Percentiles rank a stretch among this genome's conserved stretches.
phyloP scores from a whole-genome alignment of 2,797 vertebrate species.

The Aplochiton taeniatus region DNA sequence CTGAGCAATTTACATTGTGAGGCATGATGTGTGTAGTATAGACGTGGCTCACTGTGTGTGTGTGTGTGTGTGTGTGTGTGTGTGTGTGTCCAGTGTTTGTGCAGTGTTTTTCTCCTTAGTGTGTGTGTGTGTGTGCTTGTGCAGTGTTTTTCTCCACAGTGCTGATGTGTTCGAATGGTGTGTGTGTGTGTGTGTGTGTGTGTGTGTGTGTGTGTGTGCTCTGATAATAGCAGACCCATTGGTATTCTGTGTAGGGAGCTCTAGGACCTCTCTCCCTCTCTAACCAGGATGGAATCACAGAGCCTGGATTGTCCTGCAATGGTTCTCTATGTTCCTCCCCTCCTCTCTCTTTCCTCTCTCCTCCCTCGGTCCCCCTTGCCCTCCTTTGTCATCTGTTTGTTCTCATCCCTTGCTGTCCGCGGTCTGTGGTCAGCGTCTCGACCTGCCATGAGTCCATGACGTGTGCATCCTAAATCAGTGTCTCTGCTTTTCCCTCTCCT shows the following conservation, averaged over 20 bases:
- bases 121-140: constrained; percentile 33
- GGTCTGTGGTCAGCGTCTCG: too few relatives aligned
- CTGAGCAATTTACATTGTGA: constrained; percentile 27
- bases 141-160: constrained; percentile 56
- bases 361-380: constrained; percentile 2
- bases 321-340: constrained; percentile 55
- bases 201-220: constrained; percentile 46
- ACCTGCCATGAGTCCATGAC: too few relatives aligned
- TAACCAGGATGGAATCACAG: constrained; percentile 80
- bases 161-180: constrained; percentile 47
- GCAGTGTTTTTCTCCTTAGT: constrained; percentile 55
- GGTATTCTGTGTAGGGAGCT: constrained; percentile 79
- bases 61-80: constrained; percentile 12
- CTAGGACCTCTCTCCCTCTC: constrained; percentile 75
- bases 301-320: constrained; percentile 81
- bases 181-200: constrained; percentile 46
- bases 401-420: neutral
- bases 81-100: constrained; percentile 26
- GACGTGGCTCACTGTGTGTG: constrained; percentile 56
- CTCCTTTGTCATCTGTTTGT: constrained; percentile 14
- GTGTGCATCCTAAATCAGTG: neutral
- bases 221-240: constrained; percentile 77
- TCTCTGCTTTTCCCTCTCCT: constrained; percentile 8
- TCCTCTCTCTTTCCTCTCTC: constrained; percentile 21
- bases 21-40: constrained; percentile 31